These are phyloP conservation scores for Drosophila bifasciata DNA, from an alignment of 1,140 invertebrate species.

Conservation along the genomic window DNA sequence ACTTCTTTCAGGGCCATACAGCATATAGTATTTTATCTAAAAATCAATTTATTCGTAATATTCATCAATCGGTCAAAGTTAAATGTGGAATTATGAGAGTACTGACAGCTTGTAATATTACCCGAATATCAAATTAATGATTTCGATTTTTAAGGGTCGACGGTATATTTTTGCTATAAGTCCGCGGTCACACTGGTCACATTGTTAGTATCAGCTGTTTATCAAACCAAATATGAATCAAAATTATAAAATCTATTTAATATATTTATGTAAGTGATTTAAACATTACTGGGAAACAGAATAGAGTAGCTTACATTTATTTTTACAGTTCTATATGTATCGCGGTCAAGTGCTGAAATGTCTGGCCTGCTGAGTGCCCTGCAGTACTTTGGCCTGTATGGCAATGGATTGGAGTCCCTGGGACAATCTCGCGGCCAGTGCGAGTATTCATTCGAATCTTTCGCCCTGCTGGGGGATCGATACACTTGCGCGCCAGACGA, in stretches of 20 bases:
- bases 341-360: slow-evolving; percentile 34
- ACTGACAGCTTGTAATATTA: too few relatives aligned
- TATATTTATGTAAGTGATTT: slow-evolving; percentile 26
- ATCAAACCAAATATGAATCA: slow-evolving; percentile 25
- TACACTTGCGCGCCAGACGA: slow-evolving; percentile 57
- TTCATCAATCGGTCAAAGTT: too few relatives aligned
- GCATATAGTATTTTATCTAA: too few relatives aligned
- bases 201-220: too few relatives aligned
- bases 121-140: too few relatives aligned
- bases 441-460: slow-evolving; percentile 54
- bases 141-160: too few relatives aligned
- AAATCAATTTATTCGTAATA: too few relatives aligned
- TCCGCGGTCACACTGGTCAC: too few relatives aligned
- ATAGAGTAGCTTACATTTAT: background rate
- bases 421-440: slow-evolving; percentile 58
- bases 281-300: background rate
- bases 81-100: too few relatives aligned
- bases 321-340: slow-evolving; percentile 12
- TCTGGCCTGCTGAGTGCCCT: slow-evolving; percentile 49
- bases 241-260: slow-evolving; percentile 21
- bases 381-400: slow-evolving; percentile 53
- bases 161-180: too few relatives aligned
- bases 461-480: slow-evolving; percentile 46
- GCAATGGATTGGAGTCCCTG: slow-evolving; percentile 34
- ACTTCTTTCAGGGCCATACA: too few relatives aligned